Base-by-base conservation (phyloP, 1,140 invertebrate genomes). In the Tetraneura akinire region DNA sequence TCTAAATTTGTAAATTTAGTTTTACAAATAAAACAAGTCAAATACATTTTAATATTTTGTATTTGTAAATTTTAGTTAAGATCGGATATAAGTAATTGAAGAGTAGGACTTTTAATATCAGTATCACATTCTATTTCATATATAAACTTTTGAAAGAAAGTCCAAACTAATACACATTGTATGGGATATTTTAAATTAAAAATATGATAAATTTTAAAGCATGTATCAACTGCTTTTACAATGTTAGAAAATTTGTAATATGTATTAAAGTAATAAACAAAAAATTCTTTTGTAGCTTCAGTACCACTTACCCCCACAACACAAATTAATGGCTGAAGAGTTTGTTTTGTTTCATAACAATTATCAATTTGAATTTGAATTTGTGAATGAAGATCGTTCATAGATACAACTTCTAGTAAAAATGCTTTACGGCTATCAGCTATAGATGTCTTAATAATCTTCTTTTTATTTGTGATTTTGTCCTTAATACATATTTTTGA, bases 121-220 rank as follows among this genome's bases (percentile, higher is more conserved):
- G 45, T 47, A 14, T 4, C 13, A 13, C 9, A 47, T 10, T 10
- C 45, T 13, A 47, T 47, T 6, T 47, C 11, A 10, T 47, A 47
- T 10, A 47, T 47, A 47, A 13, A 47, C 11, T 47, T 47, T 47
- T 47, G 45, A 13, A 47, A 13, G 13, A 47, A 47, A 13, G 3
- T 47, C 45, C 45, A 47, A 10, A 47, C 45, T 47, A 47, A 47
- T 11, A 1, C 45, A 47, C 45, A 47, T 14, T 47, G 9, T 6
- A 47, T 13, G 1, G 3, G 10, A 14, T 47, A 47, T 14, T 47
- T 4, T 47, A 47, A 47, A 47, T 47, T 47, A 47, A 47, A 47
- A 10, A 23, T 26, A 23, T 57, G 23, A 26, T 26, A 14, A 57
- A 57, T 26, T 88, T 57, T 57, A 23, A 57, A 57, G 26, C 55